Conservation (phyloP, 2,797 vertebrate species). For the Dipus sagitta region DNA sequence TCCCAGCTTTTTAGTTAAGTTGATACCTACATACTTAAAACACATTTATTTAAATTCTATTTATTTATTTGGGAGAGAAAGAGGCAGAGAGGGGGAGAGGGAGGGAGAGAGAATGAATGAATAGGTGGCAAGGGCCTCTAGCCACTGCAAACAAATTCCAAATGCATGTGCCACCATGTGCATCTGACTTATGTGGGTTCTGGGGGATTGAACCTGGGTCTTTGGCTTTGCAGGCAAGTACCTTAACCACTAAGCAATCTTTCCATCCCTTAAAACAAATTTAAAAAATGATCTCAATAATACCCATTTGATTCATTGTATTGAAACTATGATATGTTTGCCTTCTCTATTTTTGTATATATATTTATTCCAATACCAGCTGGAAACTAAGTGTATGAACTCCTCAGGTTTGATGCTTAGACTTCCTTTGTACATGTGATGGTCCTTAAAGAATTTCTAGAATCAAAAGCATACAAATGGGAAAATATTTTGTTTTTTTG, state of each 20-base stretch:
- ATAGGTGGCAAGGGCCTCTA: no score
- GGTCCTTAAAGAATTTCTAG: constrained; percentile 73
- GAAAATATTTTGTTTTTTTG: no score
- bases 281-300: constrained; percentile 52
- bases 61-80: no score
- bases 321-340: neutral
- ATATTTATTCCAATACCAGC: constrained; percentile 18
- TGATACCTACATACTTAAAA: constrained; percentile 46
- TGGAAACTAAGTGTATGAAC: constrained; percentile 38
- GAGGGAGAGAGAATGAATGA: no score
- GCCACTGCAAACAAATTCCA: no score
- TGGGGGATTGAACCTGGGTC: no score
- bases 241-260: no score
- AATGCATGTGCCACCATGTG: no score
- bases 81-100: no score
- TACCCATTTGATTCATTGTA: constrained; percentile 65
- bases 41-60: neutral
- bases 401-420: constrained; percentile 56
- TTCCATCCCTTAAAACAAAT: constrained; percentile 3
- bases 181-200: no score
- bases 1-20: constrained; percentile 55
- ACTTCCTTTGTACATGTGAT: constrained; percentile 57
- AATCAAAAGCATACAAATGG: no score
- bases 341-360: constrained; percentile 59
- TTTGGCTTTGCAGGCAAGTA: no score